These are phyloP conservation scores for Lithobius niger DNA, from an alignment of 1,140 invertebrate species.

Conservation along the genomic window DNA sequence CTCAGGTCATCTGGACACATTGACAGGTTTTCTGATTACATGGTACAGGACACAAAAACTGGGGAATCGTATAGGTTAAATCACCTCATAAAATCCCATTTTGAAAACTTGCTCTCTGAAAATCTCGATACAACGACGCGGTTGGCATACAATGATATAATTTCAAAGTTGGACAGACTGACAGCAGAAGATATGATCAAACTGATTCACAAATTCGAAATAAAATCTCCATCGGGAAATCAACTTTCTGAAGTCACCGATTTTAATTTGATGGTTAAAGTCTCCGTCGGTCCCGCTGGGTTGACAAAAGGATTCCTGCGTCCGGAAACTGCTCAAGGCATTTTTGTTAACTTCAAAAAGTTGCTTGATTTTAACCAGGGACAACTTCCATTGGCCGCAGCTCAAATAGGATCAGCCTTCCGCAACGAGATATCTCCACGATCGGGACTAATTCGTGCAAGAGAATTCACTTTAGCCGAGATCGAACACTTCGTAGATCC, in stretches of 20 bases:
- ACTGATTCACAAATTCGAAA: slow-evolving; percentile 83
- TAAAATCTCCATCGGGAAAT: slow-evolving; percentile 93
- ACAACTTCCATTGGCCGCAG: slow-evolving; percentile 13
- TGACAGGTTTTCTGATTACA: slow-evolving; percentile 95
- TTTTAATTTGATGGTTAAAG: slow-evolving; percentile 98
- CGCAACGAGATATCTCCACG: slow-evolving; percentile 12
- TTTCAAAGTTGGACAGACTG: too few relatives aligned
- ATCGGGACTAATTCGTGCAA: slow-evolving; percentile 6
- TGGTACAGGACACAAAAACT: slow-evolving; percentile 93
- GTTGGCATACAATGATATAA: too few relatives aligned
- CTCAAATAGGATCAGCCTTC: slow-evolving; percentile 14
- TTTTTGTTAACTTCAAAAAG: slow-evolving; percentile 14
- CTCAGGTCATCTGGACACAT: slow-evolving; percentile 95
- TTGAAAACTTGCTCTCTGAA: too few relatives aligned
- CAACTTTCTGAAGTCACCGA: slow-evolving; percentile 87
- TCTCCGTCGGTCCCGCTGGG: slow-evolving; percentile 91
- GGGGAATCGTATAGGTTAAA: slow-evolving; percentile 96
- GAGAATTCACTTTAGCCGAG: slow-evolving; percentile 99
- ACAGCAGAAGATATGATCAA: too few relatives aligned
- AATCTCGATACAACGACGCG: too few relatives aligned
- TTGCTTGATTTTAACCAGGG: neutral
- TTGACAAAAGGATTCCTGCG: slow-evolving; percentile 47
- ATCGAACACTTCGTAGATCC: slow-evolving; percentile 99
- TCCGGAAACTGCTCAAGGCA: slow-evolving; percentile 16
- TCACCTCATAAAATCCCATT: too few relatives aligned